Percentiles rank a stretch among this genome's conserved stretches.
These are phyloP conservation scores for Hydrolagus colliei DNA, from an alignment of 2,797 vertebrate species.

Conservation along the genomic window DNA sequence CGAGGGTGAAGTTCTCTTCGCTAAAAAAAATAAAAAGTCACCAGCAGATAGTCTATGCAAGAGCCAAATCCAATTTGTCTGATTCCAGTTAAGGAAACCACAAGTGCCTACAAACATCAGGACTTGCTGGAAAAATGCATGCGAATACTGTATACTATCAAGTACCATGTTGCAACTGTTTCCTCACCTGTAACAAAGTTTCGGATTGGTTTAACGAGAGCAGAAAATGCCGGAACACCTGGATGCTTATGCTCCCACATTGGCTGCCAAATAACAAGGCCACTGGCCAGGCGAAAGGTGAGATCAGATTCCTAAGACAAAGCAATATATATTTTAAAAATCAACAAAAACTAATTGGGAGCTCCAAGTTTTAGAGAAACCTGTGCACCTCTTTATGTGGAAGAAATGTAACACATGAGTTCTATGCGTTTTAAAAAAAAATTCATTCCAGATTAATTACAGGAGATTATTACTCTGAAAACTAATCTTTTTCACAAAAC, in stretches of 20 bases:
- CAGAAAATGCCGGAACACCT: constrained; percentile 83
- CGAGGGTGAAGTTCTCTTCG: constrained; percentile 86
- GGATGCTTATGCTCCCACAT: constrained; percentile 98
- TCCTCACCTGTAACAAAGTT: constrained; percentile 83
- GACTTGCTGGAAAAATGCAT: not conserved
- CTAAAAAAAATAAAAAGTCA: constrained; percentile 51
- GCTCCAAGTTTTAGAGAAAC: too few species aligned
- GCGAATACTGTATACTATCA: too few species aligned
- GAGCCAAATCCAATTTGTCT: not conserved
- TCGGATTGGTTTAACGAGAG: constrained; percentile 83
- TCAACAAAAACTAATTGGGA: not conserved
- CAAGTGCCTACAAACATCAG: not conserved
- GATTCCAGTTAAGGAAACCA: not conserved
- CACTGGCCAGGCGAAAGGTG: constrained; percentile 92
- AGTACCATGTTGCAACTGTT: not conserved
- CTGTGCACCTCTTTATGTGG: too few species aligned
- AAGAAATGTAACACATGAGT: too few species aligned
- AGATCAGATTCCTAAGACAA: constrained; percentile 83
- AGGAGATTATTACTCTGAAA: too few species aligned
- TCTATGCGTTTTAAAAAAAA: too few species aligned
- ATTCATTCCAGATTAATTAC: too few species aligned
- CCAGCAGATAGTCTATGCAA: constrained; percentile 26
- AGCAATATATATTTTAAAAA: not conserved
- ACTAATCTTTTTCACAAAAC: too few species aligned
- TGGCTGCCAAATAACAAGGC: constrained; percentile 92